Evolutionary conservation across 2,797 vertebrate genomes (phyloP).

Genomic region (Simalia tracyae): DNA sequence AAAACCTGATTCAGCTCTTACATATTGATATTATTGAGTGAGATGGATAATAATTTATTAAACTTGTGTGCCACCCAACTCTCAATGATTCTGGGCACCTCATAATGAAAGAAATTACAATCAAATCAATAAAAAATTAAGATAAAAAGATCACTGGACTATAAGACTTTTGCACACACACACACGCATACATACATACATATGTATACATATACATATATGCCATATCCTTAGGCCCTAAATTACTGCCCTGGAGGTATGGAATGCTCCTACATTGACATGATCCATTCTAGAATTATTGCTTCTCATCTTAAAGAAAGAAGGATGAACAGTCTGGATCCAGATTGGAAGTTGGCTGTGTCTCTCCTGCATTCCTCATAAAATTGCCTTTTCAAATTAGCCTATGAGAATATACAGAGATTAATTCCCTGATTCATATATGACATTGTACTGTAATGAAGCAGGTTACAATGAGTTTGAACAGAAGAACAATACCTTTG

Average conservation of each 20-base stretch:
- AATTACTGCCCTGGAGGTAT: neutral
- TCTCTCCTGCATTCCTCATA: neutral
- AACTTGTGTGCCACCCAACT: neutral
- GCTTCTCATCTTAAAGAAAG: too few relatives aligned
- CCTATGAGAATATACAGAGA: constrained; percentile 6
- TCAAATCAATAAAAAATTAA: neutral
- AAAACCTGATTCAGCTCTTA: neutral
- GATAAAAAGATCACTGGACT: neutral
- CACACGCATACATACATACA: neutral
- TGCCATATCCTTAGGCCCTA: neutral
- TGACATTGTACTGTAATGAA: neutral
- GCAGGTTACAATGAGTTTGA: constrained; percentile 30
- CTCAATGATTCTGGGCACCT: neutral
- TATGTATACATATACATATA: neutral
- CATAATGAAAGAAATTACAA: neutral
- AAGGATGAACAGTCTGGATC: neutral
- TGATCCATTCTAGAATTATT: neutral
- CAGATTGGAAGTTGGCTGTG: neutral
- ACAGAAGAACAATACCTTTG: neutral
- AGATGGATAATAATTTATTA: neutral
- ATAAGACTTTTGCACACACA: neutral
- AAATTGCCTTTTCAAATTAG: constrained; percentile 29
- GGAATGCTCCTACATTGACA: neutral
- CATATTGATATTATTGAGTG: neutral
- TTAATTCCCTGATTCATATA: constrained; percentile 31